A percentile compares a stretch with the other conserved stretches of the same genome.
Evolutionary conservation across 1,140 invertebrate genomes (phyloP).

Genomic region (Temnothorax longispinosus): DNA sequence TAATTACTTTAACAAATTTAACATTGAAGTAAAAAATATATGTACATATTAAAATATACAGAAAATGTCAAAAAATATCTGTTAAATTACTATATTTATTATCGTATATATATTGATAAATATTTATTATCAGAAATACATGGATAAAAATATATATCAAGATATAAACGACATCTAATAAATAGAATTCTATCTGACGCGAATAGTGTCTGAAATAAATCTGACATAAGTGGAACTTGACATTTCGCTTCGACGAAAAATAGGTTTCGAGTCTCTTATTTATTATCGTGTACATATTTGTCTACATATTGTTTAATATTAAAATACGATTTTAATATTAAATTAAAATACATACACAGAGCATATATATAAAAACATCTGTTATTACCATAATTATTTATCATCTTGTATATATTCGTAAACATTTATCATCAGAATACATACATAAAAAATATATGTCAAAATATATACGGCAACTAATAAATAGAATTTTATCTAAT

Average conservation of each 20-base stretch:
- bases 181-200: too few species aligned
- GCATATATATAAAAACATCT: not conserved
- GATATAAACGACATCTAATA: too few species aligned
- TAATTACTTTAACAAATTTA: too few species aligned
- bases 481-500: not conserved
- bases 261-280: not conserved
- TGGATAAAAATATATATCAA: too few species aligned
- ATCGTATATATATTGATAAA: not conserved
- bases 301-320: too few species aligned
- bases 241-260: too few species aligned
- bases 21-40: not conserved
- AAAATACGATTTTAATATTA: not conserved
- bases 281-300: not conserved
- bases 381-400: not conserved
- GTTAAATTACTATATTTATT: not conserved
- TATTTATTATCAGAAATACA: not conserved
- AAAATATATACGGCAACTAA: not conserved
- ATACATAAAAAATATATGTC: not conserved
- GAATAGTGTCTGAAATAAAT: too few species aligned
- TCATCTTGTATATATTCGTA: not conserved
- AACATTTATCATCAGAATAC: not conserved
- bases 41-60: not conserved
- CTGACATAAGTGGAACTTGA: too few species aligned
- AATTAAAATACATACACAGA: not conserved
- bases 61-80: not conserved